These are phyloP conservation scores for Crocidura indochinensis DNA, from an alignment of 2,797 vertebrate genomes.

Conservation along the genomic window DNA sequence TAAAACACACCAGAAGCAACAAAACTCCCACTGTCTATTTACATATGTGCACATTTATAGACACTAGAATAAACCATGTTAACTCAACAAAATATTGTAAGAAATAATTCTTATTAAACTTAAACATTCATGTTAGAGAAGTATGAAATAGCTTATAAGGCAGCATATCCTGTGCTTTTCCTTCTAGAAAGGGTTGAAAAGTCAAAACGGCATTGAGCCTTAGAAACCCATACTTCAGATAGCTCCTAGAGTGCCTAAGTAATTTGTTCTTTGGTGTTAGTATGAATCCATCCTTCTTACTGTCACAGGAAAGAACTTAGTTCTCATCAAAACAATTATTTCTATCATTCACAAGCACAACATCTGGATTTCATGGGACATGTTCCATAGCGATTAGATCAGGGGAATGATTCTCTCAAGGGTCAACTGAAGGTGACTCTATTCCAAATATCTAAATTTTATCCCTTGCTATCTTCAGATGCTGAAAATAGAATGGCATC, in stretches of 20 bases:
- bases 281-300: not conserved
- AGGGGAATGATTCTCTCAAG: not conserved
- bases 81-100: too few relatives aligned
- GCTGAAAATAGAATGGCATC: not conserved
- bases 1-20: too few relatives aligned
- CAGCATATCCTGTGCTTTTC: not conserved
- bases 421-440: not conserved
- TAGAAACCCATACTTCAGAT: not conserved
- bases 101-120: not conserved
- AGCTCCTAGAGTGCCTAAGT: not conserved
- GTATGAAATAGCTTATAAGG: not conserved
- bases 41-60: too few relatives aligned
- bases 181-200: slow-evolving; percentile 41
- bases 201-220: not conserved
- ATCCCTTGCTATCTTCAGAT: not conserved
- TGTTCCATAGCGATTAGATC: not conserved
- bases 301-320: not conserved
- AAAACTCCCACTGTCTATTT: too few relatives aligned
- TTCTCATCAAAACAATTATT: not conserved
- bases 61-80: too few relatives aligned
- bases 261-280: not conserved
- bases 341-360: not conserved
- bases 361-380: not conserved
- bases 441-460: not conserved
- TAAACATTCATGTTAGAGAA: not conserved